Base-by-base conservation (phyloP, 2,113 vertebrate genomes). In the Equus quagga region DNA sequence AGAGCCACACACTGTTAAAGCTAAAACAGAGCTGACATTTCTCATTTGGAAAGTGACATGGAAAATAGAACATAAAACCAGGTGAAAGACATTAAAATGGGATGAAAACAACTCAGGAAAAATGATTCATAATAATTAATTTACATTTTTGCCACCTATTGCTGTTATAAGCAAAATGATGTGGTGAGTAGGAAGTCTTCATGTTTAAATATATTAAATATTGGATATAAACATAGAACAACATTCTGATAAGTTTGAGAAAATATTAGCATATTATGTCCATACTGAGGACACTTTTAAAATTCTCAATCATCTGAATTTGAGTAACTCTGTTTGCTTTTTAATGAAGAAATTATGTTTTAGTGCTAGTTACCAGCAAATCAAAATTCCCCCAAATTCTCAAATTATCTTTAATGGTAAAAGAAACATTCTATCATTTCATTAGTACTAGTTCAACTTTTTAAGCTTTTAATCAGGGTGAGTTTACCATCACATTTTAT, bases 11-110 rank as follows among this genome's bases (percentile, higher is more conserved):
- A 75, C 9, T 83, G 11, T 85, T 83, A 83, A 56, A 94, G 56
- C 60, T 86, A 76, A 92, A 91, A 88, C 23, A 96, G 58, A 93
- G 15, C 8, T 54, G 81, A 89, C 19, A 86, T 80, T 94, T 95
- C 76, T 97, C 62, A 95, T 95, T 73, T 91, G 85, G 49, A 95
- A 96, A 88, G 62, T 75, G 69, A 95, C 41, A 65, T 75, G 62
- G 58, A 78, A 88, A 14, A 76, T 28, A 82, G 33, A 75, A 49
- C 51, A 73, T 67, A 92, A 96, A 94, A 72, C 31, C 58, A 90
- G 49, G 12, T 23, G 21, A 97, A 95, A 69, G 28, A 67, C 19
- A 91, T 49, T 79, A 46, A 80, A 95, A 84, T 70, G 13, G 26
- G 23, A 36, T 75, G 62, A 14, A 65, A 14, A 64, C 91, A 87